Conservation (phyloP, 2,888 invertebrate species). For the Drosophila quinaria region DNA sequence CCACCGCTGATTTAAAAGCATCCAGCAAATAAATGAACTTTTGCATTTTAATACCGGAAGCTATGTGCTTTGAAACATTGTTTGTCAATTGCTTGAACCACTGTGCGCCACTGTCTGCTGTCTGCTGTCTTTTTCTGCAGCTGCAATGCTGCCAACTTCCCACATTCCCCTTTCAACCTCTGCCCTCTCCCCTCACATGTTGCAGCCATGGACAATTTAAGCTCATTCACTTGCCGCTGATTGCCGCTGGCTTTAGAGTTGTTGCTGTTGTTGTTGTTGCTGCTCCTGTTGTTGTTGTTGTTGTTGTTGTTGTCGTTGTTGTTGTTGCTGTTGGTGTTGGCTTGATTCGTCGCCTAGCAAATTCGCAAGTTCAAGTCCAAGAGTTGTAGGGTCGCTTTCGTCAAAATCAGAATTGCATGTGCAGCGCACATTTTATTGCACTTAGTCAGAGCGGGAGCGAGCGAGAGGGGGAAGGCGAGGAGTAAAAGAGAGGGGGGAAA, state of each 20-base stretch:
- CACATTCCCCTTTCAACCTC: not conserved
- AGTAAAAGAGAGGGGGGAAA: not conserved
- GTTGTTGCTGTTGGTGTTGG: slow-evolving; percentile 10
- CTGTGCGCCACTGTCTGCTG: slow-evolving; percentile 12
- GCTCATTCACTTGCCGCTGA: slow-evolving; percentile 79
- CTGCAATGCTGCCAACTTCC: slow-evolving; percentile 24
- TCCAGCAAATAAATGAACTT: too few relatives aligned
- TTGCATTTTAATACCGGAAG: too few relatives aligned
- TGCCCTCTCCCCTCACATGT: not conserved
- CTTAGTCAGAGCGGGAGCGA: not conserved
- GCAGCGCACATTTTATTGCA: slow-evolving; percentile 54
- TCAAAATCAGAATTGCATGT: slow-evolving; percentile 59
- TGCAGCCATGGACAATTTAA: slow-evolving; percentile 72
- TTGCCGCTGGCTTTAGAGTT: slow-evolving; percentile 68
- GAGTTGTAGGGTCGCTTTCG: slow-evolving; percentile 56
- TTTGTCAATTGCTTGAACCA: not conserved
- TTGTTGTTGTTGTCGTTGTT: not conserved
- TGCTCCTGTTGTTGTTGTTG: slow-evolving; percentile 13
- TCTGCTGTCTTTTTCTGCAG: slow-evolving; percentile 27
- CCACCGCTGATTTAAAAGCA: too few relatives aligned
- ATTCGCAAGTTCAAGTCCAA: slow-evolving; percentile 69
- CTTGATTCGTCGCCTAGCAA: slow-evolving; percentile 68
- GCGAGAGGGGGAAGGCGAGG: not conserved
- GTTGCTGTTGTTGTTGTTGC: slow-evolving; percentile 32
- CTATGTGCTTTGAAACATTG: not conserved